Conservation (phyloP, 2,888 invertebrate genomes). For the Fissipunctia ypsillon region DNA sequence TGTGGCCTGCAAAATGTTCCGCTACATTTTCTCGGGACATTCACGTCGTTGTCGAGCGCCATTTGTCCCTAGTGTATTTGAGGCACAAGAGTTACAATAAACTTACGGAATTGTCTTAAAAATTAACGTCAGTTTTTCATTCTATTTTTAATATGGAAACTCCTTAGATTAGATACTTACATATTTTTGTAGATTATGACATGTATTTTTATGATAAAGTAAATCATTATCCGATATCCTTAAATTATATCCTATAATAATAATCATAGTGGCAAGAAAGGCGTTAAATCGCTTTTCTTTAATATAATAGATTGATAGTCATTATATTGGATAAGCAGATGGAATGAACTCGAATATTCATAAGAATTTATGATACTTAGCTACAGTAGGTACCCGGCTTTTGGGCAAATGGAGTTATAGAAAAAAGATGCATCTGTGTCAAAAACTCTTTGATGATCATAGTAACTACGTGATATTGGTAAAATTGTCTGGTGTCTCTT, state of each 20-base stretch:
- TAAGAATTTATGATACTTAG: background rate
- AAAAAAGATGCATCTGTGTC: background rate
- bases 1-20: background rate
- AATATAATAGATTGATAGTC: background rate
- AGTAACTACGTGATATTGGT: conserved; percentile 1
- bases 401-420: background rate
- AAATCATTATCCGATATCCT: background rate
- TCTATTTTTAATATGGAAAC: background rate
- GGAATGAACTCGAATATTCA: background rate
- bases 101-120: background rate
- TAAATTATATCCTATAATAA: background rate
- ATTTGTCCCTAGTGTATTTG: background rate
- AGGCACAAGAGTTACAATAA: background rate
- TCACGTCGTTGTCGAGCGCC: no score
- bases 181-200: conserved; percentile 6
- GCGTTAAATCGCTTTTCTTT: background rate
- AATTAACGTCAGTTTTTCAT: background rate
- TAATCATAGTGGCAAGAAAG: background rate
- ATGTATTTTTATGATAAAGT: conserved; percentile 1
- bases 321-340: conserved; percentile 6
- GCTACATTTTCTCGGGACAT: no score
- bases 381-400: no score
- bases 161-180: background rate
- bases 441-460: background rate
- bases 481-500: background rate